Base-by-base conservation (phyloP, 64 coral and sea anemone species). In the Stichodactyla mertensii region DNA sequence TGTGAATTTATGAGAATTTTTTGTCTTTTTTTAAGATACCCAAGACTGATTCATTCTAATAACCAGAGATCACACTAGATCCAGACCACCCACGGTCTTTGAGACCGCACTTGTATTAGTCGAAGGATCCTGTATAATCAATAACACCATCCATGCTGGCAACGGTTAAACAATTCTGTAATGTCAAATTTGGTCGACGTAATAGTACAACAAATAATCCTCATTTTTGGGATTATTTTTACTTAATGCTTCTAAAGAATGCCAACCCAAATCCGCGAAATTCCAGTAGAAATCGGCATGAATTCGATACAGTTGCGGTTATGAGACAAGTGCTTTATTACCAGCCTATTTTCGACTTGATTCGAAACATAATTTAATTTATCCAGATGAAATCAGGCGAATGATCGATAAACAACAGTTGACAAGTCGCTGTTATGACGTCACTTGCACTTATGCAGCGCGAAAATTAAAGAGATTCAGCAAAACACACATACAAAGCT, bases 381-480 rank as follows among this genome's bases (percentile, higher is more conserved):
- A 45, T 1, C 36, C 3, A 45, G 36, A 45, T 18, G 60, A 62
- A 16, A 62, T 62, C 5, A 5, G 19, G 12, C 13, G 14, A 62
- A 18, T 62, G 60, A 16, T 62, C 4, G 11, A 62, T 16, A 16
- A 13, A 62, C 16, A 5, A 14, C 4, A 18, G 0, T 16, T 16
- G 66, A 70, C 66, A 23, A 24, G 19, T 45, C 19, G 5, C 23
- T 1, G 19, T 74, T 74, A 74, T 74, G 69, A 74, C 69, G 69
- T 74, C 69, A 74, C 23, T 11, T 10, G 69, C 69, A 27, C 69
- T 31, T 74, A 11, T 9, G 69, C n/a, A n/a, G n/a, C 69, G 69
- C 69, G 20, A 74, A 70, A 70, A 70, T 70, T 70, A 70, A 70
- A 70, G 66, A 28, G n/a, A 26, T 74, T 74, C 27, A 74, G 12